These are phyloP conservation scores for Clupea harengus DNA, from an alignment of 2,113 vertebrate species.

Conservation along the genomic window DNA sequence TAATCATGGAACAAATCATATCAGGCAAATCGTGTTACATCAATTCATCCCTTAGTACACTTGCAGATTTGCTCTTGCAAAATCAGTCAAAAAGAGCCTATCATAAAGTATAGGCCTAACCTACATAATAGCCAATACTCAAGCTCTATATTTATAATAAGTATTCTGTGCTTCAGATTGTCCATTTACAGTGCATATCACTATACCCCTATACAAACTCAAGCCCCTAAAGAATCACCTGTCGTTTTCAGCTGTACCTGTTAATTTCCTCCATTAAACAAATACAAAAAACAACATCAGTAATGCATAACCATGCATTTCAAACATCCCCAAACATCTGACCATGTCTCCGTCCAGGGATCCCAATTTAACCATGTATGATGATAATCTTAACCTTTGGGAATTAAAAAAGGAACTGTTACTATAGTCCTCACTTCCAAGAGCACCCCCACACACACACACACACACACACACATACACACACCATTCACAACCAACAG, in stretches of 20 bases:
- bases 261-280: too few species aligned
- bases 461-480: too few species aligned
- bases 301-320: too few species aligned
- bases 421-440: not conserved
- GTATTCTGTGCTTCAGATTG: not conserved
- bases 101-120: not conserved
- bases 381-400: too few species aligned
- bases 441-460: not conserved
- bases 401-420: not conserved
- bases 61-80: not conserved
- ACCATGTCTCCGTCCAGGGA: not conserved
- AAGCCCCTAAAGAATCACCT: too few species aligned
- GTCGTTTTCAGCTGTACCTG: too few species aligned
- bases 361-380: not conserved
- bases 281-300: not conserved
- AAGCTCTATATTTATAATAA: not conserved
- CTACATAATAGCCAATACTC: not conserved
- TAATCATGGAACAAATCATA: not conserved
- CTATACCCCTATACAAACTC: too few species aligned
- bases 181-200: too few species aligned
- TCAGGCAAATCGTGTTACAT: not conserved
- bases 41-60: not conserved
- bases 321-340: too few species aligned
- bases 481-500: not conserved
- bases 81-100: not conserved